Base-by-base conservation (phyloP, 2,113 vertebrate genomes). In the Tupaia chinensis region DNA sequence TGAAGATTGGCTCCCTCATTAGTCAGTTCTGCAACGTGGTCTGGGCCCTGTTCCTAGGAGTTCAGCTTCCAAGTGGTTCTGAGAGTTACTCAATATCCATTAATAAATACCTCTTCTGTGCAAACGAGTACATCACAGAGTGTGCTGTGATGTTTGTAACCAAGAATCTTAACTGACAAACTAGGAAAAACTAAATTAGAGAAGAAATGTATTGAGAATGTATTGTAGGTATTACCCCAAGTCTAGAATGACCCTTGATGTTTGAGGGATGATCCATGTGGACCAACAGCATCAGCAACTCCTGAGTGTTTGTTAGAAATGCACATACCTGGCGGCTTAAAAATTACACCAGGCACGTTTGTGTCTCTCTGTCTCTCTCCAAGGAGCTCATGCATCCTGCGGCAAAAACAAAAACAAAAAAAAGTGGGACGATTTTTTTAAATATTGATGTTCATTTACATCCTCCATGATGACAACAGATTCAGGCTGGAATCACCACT, bases 1-100 rank as follows among this genome's bases (percentile, higher is more conserved):
- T 61, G 61, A 91, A 80, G 73, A 27, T 56, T 61, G 87, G 14
- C 85, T 91, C 13, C 66, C 77, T 95, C 82, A 65, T 88, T 54
- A 80, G 78, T 95, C 66, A 22, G 22, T 54, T 92, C 63, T 93
- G 91, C 73, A 27, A 19, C 0, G 2, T 74, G 44, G 93, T 93
- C 93, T 44, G 32, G 87, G 87, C 73, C 65, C 44, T 76, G 10
- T 72, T 87, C 74, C 83, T 91, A 27, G 8, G 73, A 87, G 73
- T 54, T 65, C 90, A 76, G 86, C n/a, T 65, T 44, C 73, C 74
- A 19, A 32, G 54, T 0, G 3, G 61, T 68, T 78, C 70, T 90
- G 68, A 95, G 85, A 34, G 19, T 66, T 58, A n/a, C 72, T 16
- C 72, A 65, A 5, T 60, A 87, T 29, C 68, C 12, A 14, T 10